These are phyloP conservation scores for Phragmatobia fuliginosa DNA, from an alignment of 2,888 invertebrate genomes.

Conservation along the genomic window DNA sequence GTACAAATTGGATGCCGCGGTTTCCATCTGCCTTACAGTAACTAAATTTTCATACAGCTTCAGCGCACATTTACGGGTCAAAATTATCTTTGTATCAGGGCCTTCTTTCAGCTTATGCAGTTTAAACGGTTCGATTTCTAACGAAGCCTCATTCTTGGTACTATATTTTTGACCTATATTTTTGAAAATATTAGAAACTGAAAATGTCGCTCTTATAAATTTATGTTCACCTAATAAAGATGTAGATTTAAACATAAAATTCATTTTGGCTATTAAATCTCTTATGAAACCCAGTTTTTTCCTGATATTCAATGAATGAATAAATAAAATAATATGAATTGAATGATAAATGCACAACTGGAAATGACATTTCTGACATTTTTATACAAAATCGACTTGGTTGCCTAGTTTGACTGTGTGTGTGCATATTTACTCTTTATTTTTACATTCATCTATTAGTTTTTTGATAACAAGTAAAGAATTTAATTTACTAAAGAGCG, in stretches of 20 bases:
- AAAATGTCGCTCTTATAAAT: slow-evolving; percentile 67
- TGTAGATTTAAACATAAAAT: slow-evolving; percentile 73
- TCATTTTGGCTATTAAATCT: slow-evolving; percentile 72
- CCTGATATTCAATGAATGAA: slow-evolving; percentile 54
- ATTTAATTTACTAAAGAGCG: too few relatives aligned
- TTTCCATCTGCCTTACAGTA: slow-evolving; percentile 96
- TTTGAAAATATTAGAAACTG: slow-evolving; percentile 53
- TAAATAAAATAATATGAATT: not conserved
- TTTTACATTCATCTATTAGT: too few relatives aligned
- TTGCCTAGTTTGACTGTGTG: not conserved
- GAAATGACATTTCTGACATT: slow-evolving; percentile 6
- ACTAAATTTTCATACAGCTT: slow-evolving; percentile 93
- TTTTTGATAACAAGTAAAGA: too few relatives aligned
- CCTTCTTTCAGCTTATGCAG: slow-evolving; percentile 96
- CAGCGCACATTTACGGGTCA: slow-evolving; percentile 95
- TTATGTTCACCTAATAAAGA: slow-evolving; percentile 54
- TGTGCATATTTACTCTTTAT: not conserved
- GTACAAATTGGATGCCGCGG: slow-evolving; percentile 97
- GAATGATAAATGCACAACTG: too few relatives aligned
- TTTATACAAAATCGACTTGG: slow-evolving; percentile 3
- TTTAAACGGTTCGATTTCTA: slow-evolving; percentile 91
- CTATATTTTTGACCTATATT: slow-evolving; percentile 14
- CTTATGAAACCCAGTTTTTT: slow-evolving; percentile 74
- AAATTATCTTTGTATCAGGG: slow-evolving; percentile 90
- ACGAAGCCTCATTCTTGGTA: slow-evolving; percentile 20